phyloP scores from a whole-genome alignment of 2,888 invertebrate genomes.

The Orchesellides sinensis region DNA sequence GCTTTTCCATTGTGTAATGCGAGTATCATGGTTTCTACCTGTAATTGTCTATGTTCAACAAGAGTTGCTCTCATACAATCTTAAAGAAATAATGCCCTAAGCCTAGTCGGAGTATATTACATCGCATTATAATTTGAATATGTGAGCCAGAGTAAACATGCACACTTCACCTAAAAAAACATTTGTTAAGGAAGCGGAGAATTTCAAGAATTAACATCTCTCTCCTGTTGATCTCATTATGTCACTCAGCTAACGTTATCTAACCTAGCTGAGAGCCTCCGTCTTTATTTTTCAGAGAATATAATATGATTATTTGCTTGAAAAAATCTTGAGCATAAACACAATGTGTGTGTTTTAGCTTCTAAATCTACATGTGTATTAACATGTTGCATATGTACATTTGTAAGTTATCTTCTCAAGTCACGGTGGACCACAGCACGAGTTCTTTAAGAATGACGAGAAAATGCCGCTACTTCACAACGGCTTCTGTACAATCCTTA shows the following conservation, averaged over 20 bases:
- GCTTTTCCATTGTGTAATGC: not conserved
- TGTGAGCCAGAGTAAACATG: constrained; percentile 1
- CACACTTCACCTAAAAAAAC: not conserved
- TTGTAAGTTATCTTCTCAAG: constrained; percentile 30
- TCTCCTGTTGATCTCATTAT: constrained; percentile 64
- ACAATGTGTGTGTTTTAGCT: no score
- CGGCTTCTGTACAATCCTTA: constrained; percentile 39
- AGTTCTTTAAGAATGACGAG: constrained; percentile 35
- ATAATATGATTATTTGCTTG: constrained; percentile 14
- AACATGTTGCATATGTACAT: not conserved
- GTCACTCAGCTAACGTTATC: constrained; percentile 66
- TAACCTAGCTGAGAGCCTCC: constrained; percentile 46
- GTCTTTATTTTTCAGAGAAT: constrained; percentile 39
- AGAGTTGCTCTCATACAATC: not conserved
- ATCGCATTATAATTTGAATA: constrained; percentile 18
- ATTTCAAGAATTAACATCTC: constrained; percentile 43
- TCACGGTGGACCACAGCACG: constrained; percentile 54
- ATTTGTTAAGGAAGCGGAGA: constrained; percentile 25
- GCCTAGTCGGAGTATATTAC: not conserved
- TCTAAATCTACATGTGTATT: no score
- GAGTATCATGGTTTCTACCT: not conserved
- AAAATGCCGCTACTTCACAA: constrained; percentile 61
- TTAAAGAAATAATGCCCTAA: not conserved
- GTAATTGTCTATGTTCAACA: not conserved
- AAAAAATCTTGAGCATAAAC: not conserved